Percentiles rank a stretch among this genome's conserved stretches.
phyloP scores from a whole-genome alignment of 2,888 invertebrate species.

The Trichogramma dendrolimi region DNA sequence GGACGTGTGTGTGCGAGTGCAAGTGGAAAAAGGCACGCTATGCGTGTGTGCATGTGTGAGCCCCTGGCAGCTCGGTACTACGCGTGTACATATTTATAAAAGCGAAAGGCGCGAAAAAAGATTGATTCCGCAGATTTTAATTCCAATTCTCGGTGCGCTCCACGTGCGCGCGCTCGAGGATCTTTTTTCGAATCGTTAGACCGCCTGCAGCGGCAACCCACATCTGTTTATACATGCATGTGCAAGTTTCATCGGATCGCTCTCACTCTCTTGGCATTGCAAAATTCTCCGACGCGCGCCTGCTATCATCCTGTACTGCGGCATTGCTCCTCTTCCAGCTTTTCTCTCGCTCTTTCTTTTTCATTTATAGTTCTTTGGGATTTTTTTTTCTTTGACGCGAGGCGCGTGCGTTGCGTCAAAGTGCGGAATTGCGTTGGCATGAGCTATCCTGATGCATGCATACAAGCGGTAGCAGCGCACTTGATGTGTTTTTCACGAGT shows the following conservation, averaged over 20 bases:
- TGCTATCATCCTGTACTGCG: too few relatives aligned
- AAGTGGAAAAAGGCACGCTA: too few relatives aligned
- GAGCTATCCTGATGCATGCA: background rate
- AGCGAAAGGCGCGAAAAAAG: constrained; percentile 13
- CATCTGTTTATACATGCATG: too few relatives aligned
- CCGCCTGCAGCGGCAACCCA: background rate
- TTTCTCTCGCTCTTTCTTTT: background rate
- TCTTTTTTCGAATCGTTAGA: constrained; percentile 7
- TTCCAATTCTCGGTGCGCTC: constrained; percentile 19
- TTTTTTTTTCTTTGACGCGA: background rate
- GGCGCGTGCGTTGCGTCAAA: constrained; percentile 26
- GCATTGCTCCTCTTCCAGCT: background rate
- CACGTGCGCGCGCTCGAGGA: background rate
- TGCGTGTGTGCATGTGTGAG: too few relatives aligned
- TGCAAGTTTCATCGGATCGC: too few relatives aligned
- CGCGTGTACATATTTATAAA: too few relatives aligned
- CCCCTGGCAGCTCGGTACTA: too few relatives aligned
- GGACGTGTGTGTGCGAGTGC: too few relatives aligned
- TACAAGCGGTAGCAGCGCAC: too few relatives aligned
- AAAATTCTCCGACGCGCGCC: too few relatives aligned
- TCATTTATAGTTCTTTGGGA: background rate
- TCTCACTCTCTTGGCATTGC: background rate
- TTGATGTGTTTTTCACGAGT: too few relatives aligned
- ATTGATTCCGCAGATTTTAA: constrained; percentile 32
- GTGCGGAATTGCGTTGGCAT: constrained; percentile 24